Conservation (phyloP, 2,888 invertebrate species). For the Caenorhabditis plicata region DNA sequence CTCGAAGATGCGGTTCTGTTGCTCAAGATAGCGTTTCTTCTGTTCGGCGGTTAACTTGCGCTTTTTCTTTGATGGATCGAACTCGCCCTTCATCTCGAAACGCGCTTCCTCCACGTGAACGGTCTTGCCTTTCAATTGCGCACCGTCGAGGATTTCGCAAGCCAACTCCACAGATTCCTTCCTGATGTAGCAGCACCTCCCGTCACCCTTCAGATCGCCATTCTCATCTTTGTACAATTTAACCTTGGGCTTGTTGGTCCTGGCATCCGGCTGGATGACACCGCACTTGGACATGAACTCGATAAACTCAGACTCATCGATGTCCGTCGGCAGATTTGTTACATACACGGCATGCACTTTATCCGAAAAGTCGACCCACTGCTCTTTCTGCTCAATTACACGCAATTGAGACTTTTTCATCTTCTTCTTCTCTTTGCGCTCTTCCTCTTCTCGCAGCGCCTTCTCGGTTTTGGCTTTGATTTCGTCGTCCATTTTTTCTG, state of each 20-base stretch:
- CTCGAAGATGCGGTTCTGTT: conserved; percentile 87
- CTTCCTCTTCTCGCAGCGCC: conserved; percentile 29
- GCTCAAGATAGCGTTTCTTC: conserved; percentile 78
- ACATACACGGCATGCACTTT: conserved; percentile 92
- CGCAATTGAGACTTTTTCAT: conserved; percentile 34
- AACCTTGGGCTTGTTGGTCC: conserved; percentile 78
- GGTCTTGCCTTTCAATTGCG: conserved; percentile 69
- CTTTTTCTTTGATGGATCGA: conserved; percentile 86
- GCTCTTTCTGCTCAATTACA: conserved; percentile 11
- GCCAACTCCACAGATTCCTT: conserved; percentile 89
- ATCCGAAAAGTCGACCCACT: conserved; percentile 89
- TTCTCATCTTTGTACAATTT: conserved; percentile 88
- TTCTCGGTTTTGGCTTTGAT: conserved; percentile 21
- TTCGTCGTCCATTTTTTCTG: conserved; percentile 44
- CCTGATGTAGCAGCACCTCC: conserved; percentile 76
- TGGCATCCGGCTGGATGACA: conserved; percentile 83
- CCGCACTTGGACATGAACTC: conserved; percentile 95
- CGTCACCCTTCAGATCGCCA: conserved; percentile 87
- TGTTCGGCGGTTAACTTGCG: conserved; percentile 83
- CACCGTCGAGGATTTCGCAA: conserved; percentile 85
- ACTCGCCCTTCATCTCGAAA: conserved; percentile 83
- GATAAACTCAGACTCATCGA: conserved; percentile 76
- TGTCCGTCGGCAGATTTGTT: conserved; percentile 82
- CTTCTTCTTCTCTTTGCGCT: conserved; percentile 49
- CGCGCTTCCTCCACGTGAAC: conserved; percentile 87